Evolutionary conservation across 2,113 vertebrate species (phyloP), one percentile per base, ranked within the genome.

Genomic region (Gobiocypris rarus): DNA sequence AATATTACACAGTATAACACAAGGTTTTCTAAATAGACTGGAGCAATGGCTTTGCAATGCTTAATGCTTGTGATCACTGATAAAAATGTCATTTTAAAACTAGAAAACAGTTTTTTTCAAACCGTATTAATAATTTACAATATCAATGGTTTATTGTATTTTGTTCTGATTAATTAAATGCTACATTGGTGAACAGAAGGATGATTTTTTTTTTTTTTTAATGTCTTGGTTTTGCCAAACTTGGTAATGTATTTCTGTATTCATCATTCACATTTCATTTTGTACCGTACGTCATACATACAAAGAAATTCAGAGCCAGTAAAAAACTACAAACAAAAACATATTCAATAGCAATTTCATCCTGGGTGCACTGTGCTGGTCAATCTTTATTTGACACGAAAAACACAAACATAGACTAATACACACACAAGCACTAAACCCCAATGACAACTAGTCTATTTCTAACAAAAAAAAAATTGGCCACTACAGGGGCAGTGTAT

Each of bases 161-260:
- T 70, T n/a, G 67, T 10, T 41, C 41, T 70, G 61, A 65, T 34
- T 41, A 6, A 69, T 41, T 19, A 69, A 34, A 19, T 67, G 65
- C 65, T 24, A 61, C n/a, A 26, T 59, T 59, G n/a, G 58, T 61
- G 58, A 61, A n/a, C 9, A 61, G 10, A 59, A 9, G 11, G 58
- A 59, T 59, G 8, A 4, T 56, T 48, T 13, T 43, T 43, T 43
- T 11, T 45, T 45, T 15, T 15, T 17, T 54, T 54, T 19, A 45
- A 48, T 73, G 69, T 73, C 69, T 73, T 73, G 38, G 69, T 24
- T 73, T 73, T 45, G 34, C 65, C 65, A n/a, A 69, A 69, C 34
- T 69, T 69, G 65, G 63, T 67, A 34, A 22, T 41, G 34, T 41
- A 69, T 69, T 69, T 69, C 31, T 69, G 15, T 69, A 69, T 71